A percentile compares a stretch with the other conserved stretches of the same genome.
phyloP scores from a whole-genome alignment of 2,797 vertebrate genomes.

The Gastrophryne carolinensis region DNA sequence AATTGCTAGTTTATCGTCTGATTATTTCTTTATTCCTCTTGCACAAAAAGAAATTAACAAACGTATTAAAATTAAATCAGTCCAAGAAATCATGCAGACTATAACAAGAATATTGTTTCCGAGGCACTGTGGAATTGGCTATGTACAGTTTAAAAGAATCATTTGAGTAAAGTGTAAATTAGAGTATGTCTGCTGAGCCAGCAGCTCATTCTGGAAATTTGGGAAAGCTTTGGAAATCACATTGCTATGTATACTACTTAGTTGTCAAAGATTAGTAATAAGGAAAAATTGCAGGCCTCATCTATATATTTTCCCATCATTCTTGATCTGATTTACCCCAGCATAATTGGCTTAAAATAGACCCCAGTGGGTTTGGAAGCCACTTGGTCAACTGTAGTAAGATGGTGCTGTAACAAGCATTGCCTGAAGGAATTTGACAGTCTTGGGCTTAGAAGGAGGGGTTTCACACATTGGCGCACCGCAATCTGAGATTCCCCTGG shows the following conservation, averaged over 20 bases:
- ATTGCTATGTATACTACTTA: conserved; percentile 63
- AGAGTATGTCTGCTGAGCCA: conserved; percentile 71
- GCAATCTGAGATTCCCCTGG: too few species aligned
- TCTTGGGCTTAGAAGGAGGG: too few species aligned
- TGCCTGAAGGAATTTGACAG: too few species aligned
- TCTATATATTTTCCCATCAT: conserved; percentile 75
- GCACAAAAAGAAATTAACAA: conserved; percentile 70
- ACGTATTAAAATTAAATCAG: conserved; percentile 77
- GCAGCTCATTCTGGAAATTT: conserved; percentile 60
- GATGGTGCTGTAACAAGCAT: too few species aligned
- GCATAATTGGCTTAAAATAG: too few species aligned
- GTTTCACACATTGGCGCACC: too few species aligned
- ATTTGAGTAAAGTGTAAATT: conserved; percentile 72
- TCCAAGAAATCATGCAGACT: conserved; percentile 74
- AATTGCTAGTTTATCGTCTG: conserved; percentile 69
- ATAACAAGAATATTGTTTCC: conserved; percentile 67
- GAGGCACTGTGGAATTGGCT: conserved; percentile 69
- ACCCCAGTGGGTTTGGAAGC: too few species aligned
- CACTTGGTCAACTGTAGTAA: too few species aligned
- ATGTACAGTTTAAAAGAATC: conserved; percentile 74
- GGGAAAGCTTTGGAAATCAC: conserved; percentile 49
- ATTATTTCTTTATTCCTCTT: conserved; percentile 69
- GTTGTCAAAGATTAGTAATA: conserved; percentile 76
- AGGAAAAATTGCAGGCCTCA: conserved; percentile 77
- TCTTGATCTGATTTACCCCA: conserved; percentile 67